Conservation (phyloP, 2,113 vertebrate genomes). For the Fulmarus glacialis region DNA sequence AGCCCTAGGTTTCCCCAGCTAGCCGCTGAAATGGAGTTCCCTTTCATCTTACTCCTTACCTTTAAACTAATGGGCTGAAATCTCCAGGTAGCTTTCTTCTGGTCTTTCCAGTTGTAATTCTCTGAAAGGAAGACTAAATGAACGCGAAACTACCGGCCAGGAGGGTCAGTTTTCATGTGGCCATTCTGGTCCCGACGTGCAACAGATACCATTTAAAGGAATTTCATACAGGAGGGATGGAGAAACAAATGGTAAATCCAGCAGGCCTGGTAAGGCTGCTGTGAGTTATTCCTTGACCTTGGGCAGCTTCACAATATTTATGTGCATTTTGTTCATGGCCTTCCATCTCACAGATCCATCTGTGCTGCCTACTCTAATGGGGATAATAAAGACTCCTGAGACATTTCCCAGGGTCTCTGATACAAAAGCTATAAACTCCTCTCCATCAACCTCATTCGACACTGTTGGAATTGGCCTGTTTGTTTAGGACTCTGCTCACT, state of each 20-base stretch:
- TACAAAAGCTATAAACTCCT: neutral
- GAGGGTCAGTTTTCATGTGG: neutral
- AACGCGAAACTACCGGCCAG: neutral
- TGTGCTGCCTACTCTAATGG: neutral
- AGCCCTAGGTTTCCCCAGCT: neutral
- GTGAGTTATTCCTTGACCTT: constrained; percentile 6
- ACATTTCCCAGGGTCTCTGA: neutral
- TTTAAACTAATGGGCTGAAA: neutral
- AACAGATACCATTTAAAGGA: neutral
- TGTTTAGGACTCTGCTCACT: neutral
- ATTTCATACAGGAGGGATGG: neutral
- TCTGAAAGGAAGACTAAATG: neutral
- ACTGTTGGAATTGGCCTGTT: neutral
- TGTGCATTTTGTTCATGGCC: neutral
- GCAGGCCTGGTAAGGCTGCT: neutral
- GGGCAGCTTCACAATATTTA: neutral
- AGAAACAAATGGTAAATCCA: neutral
- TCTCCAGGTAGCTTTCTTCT: neutral
- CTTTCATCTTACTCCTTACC: neutral
- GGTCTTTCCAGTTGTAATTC: neutral
- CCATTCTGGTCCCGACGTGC: neutral
- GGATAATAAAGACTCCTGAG: neutral
- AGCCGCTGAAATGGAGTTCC: neutral
- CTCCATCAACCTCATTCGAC: neutral
- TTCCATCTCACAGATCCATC: neutral